Base-by-base conservation (phyloP, 2,888 invertebrate genomes). In the Noctuana brunneofusca region DNA sequence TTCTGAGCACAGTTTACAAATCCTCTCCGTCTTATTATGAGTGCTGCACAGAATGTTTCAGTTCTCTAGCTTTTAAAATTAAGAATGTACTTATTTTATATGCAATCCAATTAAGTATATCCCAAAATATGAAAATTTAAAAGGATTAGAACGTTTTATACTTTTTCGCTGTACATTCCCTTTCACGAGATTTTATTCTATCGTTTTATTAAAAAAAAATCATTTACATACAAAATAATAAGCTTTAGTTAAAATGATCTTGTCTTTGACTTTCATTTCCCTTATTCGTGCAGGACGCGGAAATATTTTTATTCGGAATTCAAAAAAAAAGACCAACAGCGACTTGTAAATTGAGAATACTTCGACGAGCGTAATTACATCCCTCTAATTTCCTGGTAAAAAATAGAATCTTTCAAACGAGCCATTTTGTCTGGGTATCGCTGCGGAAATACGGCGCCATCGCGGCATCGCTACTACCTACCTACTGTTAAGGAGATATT, bases 301-400 rank as follows among this genome's bases (percentile, higher is more conserved):
- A 50, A 59, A 53, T 53, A 43, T 59, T 27, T 46, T 35, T 22
- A 46, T 32, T 16, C 22, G 35, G 32, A 22, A 46, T 52, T 43
- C 41, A 35, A 38, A 35, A 60, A 53, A 59, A 46, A 49, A 27
- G 22, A 46, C 58, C 48, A 53, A 54, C 53, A 43, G 20, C 32
- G 32, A 54, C 53, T 54, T 60, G 60, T 60, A 54, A 54, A 60
- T 54, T 53, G 54, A 35, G 35, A 48, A 54, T 16, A 60, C 35
- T 54, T 35, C 46, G 60, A 38, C 54, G 60, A 27, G 54, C 48
- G 54, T 60, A 60, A 54, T 60, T 54, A 48, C 60, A 43, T 54
- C 54, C 46, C 43, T 30, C 35, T 60, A 54, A 60, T 60, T 54
- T 54, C 54, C 54, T 38, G 60, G 32, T 38, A 32, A 60, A 54